Percentiles rank a stretch among this genome's conserved stretches.
Evolutionary conservation across 2,888 invertebrate species (phyloP).

Genomic region (Sympetrum striolatum): DNA sequence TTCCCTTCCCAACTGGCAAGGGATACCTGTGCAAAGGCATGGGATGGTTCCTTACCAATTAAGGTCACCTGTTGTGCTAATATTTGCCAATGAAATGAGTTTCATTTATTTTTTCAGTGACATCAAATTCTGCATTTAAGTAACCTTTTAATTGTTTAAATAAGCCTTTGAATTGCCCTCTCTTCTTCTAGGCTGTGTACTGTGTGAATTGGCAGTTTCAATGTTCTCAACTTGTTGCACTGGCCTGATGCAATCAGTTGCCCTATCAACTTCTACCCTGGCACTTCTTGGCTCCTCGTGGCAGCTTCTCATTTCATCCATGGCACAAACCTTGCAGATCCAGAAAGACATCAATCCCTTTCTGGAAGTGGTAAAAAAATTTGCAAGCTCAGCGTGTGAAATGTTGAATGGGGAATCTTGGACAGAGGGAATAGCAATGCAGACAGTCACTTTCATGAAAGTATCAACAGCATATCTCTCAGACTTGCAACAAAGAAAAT

Average conservation of each 20-base stretch:
- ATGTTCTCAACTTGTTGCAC: constrained; percentile 17
- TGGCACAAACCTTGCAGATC: constrained; percentile 50
- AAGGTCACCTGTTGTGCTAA: no score
- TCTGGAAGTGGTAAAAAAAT: constrained; percentile 54
- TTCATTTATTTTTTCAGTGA: no score
- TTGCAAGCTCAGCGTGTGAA: constrained; percentile 55
- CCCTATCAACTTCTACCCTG: neutral
- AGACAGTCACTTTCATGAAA: constrained; percentile 6
- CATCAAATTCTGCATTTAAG: no score
- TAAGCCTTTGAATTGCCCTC: neutral
- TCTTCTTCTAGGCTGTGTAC: neutral
- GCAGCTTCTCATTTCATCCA: constrained; percentile 63
- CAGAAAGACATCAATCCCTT: constrained; percentile 50
- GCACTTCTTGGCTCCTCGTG: constrained; percentile 60
- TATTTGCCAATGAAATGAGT: no score
- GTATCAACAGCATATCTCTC: neutral
- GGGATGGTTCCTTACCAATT: no score
- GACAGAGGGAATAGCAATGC: neutral
- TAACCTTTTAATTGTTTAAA: no score
- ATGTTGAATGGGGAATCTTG: neutral
- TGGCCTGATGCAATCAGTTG: neutral
- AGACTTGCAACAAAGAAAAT: neutral
- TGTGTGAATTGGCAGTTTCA: constrained; percentile 7
- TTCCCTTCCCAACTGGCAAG: no score
- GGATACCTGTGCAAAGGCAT: no score